Conservation (phyloP, 2,113 vertebrate genomes). For the Myodes glareolus region DNA sequence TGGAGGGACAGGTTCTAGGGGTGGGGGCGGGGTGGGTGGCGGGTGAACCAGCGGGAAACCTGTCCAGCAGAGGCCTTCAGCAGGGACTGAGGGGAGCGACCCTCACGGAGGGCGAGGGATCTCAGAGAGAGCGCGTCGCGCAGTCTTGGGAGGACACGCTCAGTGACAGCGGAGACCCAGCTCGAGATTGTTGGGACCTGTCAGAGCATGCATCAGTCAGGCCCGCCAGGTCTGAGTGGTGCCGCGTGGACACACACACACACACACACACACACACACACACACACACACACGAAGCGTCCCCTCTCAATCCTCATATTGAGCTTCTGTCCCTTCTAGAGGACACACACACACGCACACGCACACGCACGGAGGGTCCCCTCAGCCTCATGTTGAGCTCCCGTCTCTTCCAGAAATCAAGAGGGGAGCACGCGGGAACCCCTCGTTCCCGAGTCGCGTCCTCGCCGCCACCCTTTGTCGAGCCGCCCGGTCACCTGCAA, state of each 20-base stretch:
- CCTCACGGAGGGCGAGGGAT: background rate
- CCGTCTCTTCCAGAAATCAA: background rate
- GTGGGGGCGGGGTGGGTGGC: background rate
- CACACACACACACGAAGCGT: background rate
- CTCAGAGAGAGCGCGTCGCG: background rate
- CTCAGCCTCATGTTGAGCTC: background rate
- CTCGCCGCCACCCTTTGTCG: too few species aligned
- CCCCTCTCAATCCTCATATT: background rate
- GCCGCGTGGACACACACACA: background rate
- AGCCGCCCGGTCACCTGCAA: background rate
- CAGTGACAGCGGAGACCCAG: conserved; percentile 59
- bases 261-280: background rate
- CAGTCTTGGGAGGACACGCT: background rate
- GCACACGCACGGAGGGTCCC: background rate
- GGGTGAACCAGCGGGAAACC: background rate
- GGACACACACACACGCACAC: background rate
- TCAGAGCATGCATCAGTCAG: conserved; percentile 66
- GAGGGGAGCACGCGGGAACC: background rate
- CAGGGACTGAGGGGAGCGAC: background rate
- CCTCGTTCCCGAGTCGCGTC: background rate
- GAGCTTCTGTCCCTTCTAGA: background rate
- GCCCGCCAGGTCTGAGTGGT: background rate
- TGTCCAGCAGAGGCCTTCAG: background rate
- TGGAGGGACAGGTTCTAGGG: background rate
- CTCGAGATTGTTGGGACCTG: conserved; percentile 64